Base-by-base conservation (phyloP, 1,140 invertebrate genomes). In the Tribolium castaneum region DNA sequence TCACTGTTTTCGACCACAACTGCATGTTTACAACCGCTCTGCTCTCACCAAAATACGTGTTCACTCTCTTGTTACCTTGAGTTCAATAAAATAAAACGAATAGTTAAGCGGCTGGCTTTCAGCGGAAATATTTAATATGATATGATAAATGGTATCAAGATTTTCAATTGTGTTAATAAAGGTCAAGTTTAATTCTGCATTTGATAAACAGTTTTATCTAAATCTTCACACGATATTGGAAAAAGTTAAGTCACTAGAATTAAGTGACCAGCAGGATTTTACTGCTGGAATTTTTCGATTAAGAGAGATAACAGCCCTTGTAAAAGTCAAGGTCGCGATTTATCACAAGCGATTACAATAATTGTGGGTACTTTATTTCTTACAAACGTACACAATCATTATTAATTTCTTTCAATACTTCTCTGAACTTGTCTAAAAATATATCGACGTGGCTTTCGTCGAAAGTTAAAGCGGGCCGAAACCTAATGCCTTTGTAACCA, bases 381-480 rank as follows among this genome's bases (percentile, higher is more conserved):
- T 30, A 30, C 5, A 45, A 9, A 45, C 7, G 39, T n/a, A 45
- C 39, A 45, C 5, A 9, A 45, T 45, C 7, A 39, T 75, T 93
- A 94, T 90, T 89, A 80, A 89, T 89, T 83, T 91, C 87, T 80
- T 92, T 92, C 34, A 98, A 87, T 19, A 94, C 91, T 80, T 92
- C 89, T 75, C 94, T 90, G 39, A 99, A 91, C 50, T 88, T 90
- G 79, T 98, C 95, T 54, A 99, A 88, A 87, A 98, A 97, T 79
- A 98, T 94, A 82, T 98, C 91, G 0, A 95, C 95, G 87, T 99
- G 98, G 77, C 94, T 90, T 77, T 93, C 91, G 80, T 94, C 90
- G 84, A 99, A 98, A 6, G 96, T 93, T 5, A 99, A 88, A 56
- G 97, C 93, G 45, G 98, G 98, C 79, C 98, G 89, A 76, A 99